Conservation (phyloP, 2,797 vertebrate species). For the Sebastolobus alascanus region DNA sequence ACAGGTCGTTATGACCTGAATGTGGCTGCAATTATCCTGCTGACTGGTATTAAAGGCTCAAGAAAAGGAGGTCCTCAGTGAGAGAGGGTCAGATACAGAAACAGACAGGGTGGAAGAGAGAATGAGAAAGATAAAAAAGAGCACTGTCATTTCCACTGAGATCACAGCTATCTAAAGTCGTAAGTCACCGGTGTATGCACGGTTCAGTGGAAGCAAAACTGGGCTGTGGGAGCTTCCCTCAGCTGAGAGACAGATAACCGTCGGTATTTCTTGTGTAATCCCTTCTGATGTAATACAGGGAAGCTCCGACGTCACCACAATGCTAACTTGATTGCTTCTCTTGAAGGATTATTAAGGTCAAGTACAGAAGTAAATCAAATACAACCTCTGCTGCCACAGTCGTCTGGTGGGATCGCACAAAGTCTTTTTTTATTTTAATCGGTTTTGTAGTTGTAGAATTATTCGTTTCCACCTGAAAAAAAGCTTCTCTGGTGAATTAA, state of each 20-base stretch:
- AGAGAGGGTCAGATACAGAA: slow-evolving; percentile 17
- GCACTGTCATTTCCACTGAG: slow-evolving; percentile 50
- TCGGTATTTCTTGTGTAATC: slow-evolving; percentile 68
- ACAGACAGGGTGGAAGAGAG: slow-evolving; percentile 6
- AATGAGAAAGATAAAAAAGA: slow-evolving; percentile 29
- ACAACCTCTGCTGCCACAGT: slow-evolving; percentile 25
- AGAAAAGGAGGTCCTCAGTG: slow-evolving; percentile 31
- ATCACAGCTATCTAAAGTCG: slow-evolving; percentile 33
- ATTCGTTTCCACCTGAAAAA: neutral
- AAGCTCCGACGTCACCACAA: slow-evolving; percentile 67
- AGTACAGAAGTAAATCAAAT: slow-evolving; percentile 57
- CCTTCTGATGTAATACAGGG: slow-evolving; percentile 71
- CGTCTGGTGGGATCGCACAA: neutral
- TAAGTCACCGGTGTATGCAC: slow-evolving; percentile 17
- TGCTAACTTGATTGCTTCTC: slow-evolving; percentile 75
- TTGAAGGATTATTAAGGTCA: slow-evolving; percentile 73
- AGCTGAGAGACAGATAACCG: slow-evolving; percentile 56
- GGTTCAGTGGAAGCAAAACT: slow-evolving; percentile 29
- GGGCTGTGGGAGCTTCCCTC: slow-evolving; percentile 54
- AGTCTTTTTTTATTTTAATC: slow-evolving; percentile 2
- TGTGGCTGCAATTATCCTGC: slow-evolving; percentile 74
- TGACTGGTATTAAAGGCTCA: slow-evolving; percentile 70
- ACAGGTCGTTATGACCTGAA: slow-evolving; percentile 63
- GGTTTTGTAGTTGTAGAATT: neutral
- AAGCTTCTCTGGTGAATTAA: neutral